These are phyloP conservation scores for Pseudonaja textilis DNA, from an alignment of 2,113 vertebrate genomes.

Conservation along the genomic window DNA sequence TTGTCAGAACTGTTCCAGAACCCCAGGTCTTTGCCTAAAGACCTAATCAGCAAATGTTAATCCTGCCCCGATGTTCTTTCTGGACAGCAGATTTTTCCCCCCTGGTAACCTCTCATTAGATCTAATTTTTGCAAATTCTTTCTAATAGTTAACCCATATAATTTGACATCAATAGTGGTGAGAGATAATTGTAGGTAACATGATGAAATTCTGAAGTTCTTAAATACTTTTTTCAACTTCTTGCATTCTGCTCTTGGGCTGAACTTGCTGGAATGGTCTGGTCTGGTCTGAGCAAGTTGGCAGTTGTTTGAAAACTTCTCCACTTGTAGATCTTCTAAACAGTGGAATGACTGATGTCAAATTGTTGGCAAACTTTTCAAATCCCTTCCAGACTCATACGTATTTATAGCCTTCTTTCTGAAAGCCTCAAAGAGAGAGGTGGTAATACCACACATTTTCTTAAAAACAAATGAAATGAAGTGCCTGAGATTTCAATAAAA, in stretches of 20 bases:
- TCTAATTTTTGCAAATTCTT: background rate
- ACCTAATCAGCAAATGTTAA: background rate
- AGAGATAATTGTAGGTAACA: background rate
- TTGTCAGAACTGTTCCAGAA: background rate
- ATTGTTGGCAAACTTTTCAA: background rate
- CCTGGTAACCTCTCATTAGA: background rate
- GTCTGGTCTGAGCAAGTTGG: background rate
- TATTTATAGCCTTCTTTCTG: background rate
- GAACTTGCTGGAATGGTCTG: background rate
- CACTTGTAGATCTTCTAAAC: background rate
- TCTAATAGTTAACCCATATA: background rate
- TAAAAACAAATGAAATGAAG: background rate
- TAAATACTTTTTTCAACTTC: background rate
- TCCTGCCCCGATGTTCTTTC: background rate
- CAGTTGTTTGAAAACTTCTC: background rate
- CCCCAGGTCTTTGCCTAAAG: background rate
- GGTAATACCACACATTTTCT: background rate
- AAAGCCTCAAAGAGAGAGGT: background rate
- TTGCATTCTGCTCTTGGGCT: background rate
- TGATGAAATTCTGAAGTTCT: background rate
- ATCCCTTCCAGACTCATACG: background rate
- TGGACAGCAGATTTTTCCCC: background rate
- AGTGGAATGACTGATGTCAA: background rate
- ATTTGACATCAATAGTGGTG: background rate
- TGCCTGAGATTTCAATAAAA: background rate